Percentiles rank a stretch among this genome's conserved stretches.
phyloP scores from a whole-genome alignment of 2,797 vertebrate genomes.

The Sebastes oblongus region DNA sequence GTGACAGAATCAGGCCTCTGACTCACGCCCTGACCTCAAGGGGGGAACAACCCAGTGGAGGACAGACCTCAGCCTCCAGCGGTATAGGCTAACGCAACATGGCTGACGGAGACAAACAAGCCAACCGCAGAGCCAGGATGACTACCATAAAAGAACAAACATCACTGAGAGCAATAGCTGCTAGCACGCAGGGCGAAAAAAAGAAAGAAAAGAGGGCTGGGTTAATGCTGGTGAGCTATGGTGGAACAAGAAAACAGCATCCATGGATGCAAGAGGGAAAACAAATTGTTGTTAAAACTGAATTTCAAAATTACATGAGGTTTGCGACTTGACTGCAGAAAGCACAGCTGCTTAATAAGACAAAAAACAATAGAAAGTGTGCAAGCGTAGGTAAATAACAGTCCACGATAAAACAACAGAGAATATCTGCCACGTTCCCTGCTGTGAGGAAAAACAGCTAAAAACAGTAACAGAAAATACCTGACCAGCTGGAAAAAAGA shows the following conservation, averaged over 20 bases:
- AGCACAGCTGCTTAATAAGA: neutral
- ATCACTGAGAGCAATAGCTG: slow-evolving; percentile 51
- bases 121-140: slow-evolving; percentile 46
- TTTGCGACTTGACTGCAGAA: neutral
- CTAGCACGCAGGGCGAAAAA: slow-evolving; percentile 1
- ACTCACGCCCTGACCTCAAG: slow-evolving; percentile 77
- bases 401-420: neutral
- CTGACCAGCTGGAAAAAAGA: slow-evolving; percentile 33
- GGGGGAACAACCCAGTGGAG: slow-evolving; percentile 68
- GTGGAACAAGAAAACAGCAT: slow-evolving; percentile 3
- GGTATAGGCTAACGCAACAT: slow-evolving; percentile 48
- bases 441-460: slow-evolving; percentile 24
- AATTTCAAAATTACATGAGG: neutral
- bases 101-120: slow-evolving; percentile 69
- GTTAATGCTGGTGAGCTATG: slow-evolving; percentile 16
- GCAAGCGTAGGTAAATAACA: neutral
- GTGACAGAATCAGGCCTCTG: slow-evolving; percentile 82
- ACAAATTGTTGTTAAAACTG: slow-evolving; percentile 6
- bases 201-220: neutral
- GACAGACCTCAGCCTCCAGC: slow-evolving; percentile 67
- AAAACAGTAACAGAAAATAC: slow-evolving; percentile 36
- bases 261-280: neutral
- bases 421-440: slow-evolving; percentile 1
- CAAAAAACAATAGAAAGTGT: slow-evolving; percentile 1
- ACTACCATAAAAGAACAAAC: slow-evolving; percentile 59